These are phyloP conservation scores for Ametastegia equiseti DNA, from an alignment of 2,888 invertebrate species.

Conservation along the genomic window DNA sequence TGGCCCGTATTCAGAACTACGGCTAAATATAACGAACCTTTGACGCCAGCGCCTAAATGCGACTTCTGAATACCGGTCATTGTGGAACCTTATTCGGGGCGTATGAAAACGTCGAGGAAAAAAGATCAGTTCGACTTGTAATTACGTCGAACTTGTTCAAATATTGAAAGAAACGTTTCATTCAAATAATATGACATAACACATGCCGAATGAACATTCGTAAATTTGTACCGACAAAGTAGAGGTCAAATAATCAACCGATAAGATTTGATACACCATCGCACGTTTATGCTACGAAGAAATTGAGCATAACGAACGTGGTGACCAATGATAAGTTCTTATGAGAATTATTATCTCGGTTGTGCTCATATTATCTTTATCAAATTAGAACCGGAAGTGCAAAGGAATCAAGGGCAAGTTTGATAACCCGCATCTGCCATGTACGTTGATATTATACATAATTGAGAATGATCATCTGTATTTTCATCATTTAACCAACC, in stretches of 20 bases:
- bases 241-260: neutral
- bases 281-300: neutral
- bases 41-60: too few relatives aligned
- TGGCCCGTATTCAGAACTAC: too few relatives aligned
- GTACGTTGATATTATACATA: neutral
- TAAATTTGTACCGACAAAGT: neutral
- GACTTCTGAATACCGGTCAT: too few relatives aligned
- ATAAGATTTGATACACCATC: neutral
- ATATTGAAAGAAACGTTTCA: constrained; percentile 1
- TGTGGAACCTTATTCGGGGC: neutral
- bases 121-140: neutral
- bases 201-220: neutral
- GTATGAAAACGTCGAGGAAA: neutral
- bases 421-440: constrained; percentile 26
- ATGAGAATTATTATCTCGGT: neutral
- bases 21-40: too few relatives aligned
- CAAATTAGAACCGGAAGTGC: constrained; percentile 25
- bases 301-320: neutral
- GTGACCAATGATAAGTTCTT: neutral
- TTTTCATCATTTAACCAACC: neutral
- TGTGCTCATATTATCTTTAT: neutral
- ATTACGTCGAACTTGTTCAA: neutral
- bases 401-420: neutral
- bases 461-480: neutral
- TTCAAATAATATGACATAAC: neutral